These are phyloP conservation scores for Amyelois transitella DNA, from an alignment of 1,140 invertebrate species.

Conservation along the genomic window DNA sequence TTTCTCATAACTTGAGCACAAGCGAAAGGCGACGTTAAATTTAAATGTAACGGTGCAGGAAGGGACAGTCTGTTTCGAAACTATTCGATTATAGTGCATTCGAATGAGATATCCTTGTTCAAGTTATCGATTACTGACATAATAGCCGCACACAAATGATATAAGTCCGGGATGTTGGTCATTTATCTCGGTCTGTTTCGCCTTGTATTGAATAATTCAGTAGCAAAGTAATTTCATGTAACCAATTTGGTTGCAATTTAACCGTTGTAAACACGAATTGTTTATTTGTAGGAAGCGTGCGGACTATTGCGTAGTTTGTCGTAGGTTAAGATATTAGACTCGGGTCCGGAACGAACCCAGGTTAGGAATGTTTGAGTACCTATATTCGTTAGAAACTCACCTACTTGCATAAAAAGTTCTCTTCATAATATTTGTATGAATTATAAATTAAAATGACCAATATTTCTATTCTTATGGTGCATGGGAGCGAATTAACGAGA, in stretches of 20 bases:
- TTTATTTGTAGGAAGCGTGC: too few species aligned
- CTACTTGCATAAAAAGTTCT: too few species aligned
- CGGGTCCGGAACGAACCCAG: too few species aligned
- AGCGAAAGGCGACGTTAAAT: constrained; percentile 6
- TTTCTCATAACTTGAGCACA: not conserved
- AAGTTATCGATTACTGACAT: not conserved
- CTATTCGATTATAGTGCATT: constrained; percentile 1
- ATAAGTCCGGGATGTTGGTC: not conserved
- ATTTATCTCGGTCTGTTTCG: not conserved
- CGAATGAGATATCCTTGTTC: constrained; percentile 2
- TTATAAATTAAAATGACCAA: too few species aligned
- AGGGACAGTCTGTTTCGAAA: constrained; percentile 18
- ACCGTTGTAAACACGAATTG: too few species aligned
- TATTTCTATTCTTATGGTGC: too few species aligned
- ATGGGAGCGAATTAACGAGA: too few species aligned
- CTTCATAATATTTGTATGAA: too few species aligned
- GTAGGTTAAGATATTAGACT: too few species aligned
- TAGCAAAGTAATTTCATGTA: not conserved
- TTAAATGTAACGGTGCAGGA: constrained; percentile 18
- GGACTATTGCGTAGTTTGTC: too few species aligned
- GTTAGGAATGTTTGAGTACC: too few species aligned
- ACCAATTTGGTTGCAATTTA: not conserved
- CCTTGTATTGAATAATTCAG: not conserved
- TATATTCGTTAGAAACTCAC: too few species aligned
- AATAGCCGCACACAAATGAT: not conserved